These are phyloP conservation scores for Aplodontia rufa DNA, from an alignment of 2,113 vertebrate species.

Conservation along the genomic window DNA sequence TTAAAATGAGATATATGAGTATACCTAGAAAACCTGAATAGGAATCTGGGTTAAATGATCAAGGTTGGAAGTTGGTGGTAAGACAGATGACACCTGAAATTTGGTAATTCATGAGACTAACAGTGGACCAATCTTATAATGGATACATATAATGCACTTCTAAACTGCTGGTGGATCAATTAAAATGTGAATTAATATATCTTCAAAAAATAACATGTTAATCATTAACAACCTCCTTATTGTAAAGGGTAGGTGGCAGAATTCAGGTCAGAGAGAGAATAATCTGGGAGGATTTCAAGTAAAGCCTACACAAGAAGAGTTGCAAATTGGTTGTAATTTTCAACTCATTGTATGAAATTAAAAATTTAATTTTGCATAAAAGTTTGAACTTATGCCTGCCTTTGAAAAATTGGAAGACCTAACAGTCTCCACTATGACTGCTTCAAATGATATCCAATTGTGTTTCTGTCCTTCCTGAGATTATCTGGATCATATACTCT, in stretches of 20 bases:
- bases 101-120: neutral
- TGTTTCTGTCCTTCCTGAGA: rapidly evolving
- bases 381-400: neutral
- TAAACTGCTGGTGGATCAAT: neutral
- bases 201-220: neutral
- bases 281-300: neutral
- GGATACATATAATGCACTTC: neutral
- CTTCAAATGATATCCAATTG: neutral
- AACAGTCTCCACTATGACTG: neutral
- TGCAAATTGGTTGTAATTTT: neutral
- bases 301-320: neutral
- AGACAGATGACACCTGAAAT: neutral
- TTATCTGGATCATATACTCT: neutral
- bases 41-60: neutral
- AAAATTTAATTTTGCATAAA: neutral
- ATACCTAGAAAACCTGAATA: neutral
- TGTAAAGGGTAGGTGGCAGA: neutral
- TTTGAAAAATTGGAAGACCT: neutral
- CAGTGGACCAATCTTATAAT: neutral
- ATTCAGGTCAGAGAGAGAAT: neutral
- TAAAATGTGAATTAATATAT: neutral
- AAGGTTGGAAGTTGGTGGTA: neutral
- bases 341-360: neutral
- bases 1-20: neutral
- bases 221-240: neutral